phyloP scores from a whole-genome alignment of 2,113 vertebrate species.

The Chiloscyllium plagiosum region DNA sequence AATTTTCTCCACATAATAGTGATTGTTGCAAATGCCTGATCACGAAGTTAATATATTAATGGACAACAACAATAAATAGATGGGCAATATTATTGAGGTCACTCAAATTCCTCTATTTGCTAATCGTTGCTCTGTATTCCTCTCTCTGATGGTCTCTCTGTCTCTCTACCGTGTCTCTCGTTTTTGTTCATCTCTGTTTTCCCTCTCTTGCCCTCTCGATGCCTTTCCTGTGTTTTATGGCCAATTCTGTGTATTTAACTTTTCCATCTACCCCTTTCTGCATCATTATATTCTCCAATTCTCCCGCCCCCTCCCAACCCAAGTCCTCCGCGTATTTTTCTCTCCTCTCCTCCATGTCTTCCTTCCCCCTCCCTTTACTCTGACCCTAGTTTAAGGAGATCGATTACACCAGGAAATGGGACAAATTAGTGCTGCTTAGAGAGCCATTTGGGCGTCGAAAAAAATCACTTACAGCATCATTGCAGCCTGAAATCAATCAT shows the following conservation, averaged over 20 bases:
- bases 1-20: not conserved
- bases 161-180: not conserved
- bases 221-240: not conserved
- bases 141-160: not conserved
- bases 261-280: not conserved
- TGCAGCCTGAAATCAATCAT: slow-evolving; percentile 61
- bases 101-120: not conserved
- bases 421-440: slow-evolving; percentile 57
- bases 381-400: slow-evolving; percentile 59
- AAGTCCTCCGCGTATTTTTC: not conserved
- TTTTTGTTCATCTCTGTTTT: not conserved
- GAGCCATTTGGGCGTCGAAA: slow-evolving; percentile 72
- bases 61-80: not conserved
- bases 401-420: slow-evolving; percentile 73
- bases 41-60: not conserved
- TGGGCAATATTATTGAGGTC: not conserved
- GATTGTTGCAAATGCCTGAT: not conserved
- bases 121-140: not conserved
- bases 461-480: slow-evolving; percentile 68
- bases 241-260: not conserved
- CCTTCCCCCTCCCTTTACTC: slow-evolving; percentile 42
- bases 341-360: not conserved
- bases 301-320: too few relatives aligned
- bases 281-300: not conserved
- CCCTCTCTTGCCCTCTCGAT: not conserved